Percentiles rank a stretch among this genome's conserved stretches.
Evolutionary conservation across 1,140 invertebrate genomes (phyloP).

Genomic region (Drosophila erecta): DNA sequence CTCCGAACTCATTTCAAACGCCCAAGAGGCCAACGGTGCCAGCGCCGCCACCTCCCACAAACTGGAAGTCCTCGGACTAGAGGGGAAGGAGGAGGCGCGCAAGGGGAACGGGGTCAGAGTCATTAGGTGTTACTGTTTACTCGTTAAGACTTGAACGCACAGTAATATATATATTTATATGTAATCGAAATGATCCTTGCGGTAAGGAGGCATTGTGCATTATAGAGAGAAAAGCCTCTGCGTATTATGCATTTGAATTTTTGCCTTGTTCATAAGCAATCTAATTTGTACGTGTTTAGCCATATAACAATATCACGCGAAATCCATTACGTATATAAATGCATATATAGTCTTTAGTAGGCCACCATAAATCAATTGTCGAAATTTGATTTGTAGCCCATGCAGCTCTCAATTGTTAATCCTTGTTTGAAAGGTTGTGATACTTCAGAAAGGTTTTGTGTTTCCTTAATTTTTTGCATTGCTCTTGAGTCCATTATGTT

Average conservation of each 20-base stretch:
- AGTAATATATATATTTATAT: conserved; percentile 61
- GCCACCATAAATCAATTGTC: conserved; percentile 69
- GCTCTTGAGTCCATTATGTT: conserved; percentile 21
- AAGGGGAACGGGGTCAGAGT: conserved; percentile 31
- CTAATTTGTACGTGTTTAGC: conserved; percentile 73
- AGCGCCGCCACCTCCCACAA: conserved; percentile 79
- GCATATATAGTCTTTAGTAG: conserved; percentile 58
- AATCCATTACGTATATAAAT: conserved; percentile 47
- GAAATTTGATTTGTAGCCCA: conserved; percentile 58
- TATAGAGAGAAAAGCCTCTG: conserved; percentile 37
- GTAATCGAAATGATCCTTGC: conserved; percentile 37
- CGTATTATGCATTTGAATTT: conserved; percentile 80
- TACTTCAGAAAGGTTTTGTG: conserved; percentile 67
- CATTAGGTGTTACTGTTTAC: conserved; percentile 64
- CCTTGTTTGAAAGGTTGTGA: conserved; percentile 79
- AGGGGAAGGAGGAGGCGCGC: background rate
- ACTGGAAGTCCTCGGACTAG: conserved; percentile 65
- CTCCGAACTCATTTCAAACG: conserved; percentile 79
- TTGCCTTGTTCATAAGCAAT: conserved; percentile 73
- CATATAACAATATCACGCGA: conserved; percentile 63
- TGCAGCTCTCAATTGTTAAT: conserved; percentile 65
- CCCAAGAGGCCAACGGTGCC: conserved; percentile 81
- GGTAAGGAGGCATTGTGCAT: conserved; percentile 40
- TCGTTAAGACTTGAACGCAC: conserved; percentile 76
- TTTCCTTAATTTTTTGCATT: conserved; percentile 72